Evolutionary conservation across 1,140 invertebrate genomes (phyloP), one percentile per base, ranked within the genome.

Genomic region (Eueides isabella): DNA sequence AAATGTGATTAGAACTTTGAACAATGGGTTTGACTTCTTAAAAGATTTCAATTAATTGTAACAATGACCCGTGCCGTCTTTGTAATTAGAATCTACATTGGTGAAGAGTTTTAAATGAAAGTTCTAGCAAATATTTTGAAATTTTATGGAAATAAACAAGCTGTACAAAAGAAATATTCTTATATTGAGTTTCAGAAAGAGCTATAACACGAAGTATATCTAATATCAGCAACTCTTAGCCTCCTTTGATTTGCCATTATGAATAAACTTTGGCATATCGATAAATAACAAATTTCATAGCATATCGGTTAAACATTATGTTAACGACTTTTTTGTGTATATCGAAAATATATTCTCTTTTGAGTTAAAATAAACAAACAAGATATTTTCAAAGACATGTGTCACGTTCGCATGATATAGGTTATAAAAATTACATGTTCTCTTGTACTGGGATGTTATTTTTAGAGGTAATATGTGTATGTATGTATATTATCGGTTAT

Each of bases 241-340:
- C n/a, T 55, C 19, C 48, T 55, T 26, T 11, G 1, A 2, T 1
- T 9, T 55, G 48, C 48, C 23, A 26, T 55, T 55, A 26, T 26
- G 26, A 23, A 26, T 55, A 7, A 55, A 55, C 48, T 55, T 26
- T 55, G 48, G 9, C 23, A 26, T 55, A 26, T 55, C 48, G 6
- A 55, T 55, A 55, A 55, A 55, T 55, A 55, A 55, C 19, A 55
- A 26, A 55, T 55, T 55, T 55, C 26, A 23, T 55, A 55, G 26
- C 19, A 55, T 11, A 11, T 55, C 11, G 11, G 23, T 55, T 1
- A 55, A 55, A 55, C 7, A 23, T 26, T 55, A 26, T 26, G 7
- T 55, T 23, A 12, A 55, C 23, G 2, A 55, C 19, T 23, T 55
- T 23, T 23, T 11, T 23, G 2, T 26, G n/a, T 55, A 26, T 26